These are phyloP conservation scores for Thalassarche chlororhynchos DNA, from an alignment of 2,113 vertebrate genomes.

Conservation along the genomic window DNA sequence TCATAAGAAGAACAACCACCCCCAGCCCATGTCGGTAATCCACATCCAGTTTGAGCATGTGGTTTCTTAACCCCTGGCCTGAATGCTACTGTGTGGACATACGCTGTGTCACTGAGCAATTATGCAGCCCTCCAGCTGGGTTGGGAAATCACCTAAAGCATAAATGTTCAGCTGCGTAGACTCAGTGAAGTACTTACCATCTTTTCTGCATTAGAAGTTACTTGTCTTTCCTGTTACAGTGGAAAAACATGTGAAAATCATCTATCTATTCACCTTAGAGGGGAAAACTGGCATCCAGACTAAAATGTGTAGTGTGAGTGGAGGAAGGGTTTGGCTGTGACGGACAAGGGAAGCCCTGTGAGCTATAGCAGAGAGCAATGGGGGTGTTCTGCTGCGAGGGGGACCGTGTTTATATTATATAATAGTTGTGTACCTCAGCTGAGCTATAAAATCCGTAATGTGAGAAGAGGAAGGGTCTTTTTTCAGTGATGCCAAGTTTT, in stretches of 20 bases:
- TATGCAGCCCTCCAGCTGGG: background rate
- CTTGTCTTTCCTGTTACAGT: background rate
- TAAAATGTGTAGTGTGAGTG: background rate
- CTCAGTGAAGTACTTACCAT: background rate
- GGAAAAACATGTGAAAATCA: background rate
- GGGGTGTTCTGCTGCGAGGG: background rate
- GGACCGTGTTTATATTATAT: accelerated
- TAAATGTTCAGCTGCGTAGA: background rate
- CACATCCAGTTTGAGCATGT: background rate
- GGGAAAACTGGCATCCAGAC: background rate
- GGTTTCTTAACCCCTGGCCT: background rate
- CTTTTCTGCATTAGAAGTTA: background rate
- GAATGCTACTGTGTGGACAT: background rate
- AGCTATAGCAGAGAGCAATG: background rate
- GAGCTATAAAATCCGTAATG: background rate
- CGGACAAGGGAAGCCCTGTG: background rate
- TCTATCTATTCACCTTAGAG: background rate
- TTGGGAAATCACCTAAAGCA: background rate
- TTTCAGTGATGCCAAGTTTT: background rate
- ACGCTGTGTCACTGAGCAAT: background rate
- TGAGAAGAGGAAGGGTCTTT: background rate
- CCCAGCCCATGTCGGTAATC: background rate
- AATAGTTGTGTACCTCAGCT: background rate
- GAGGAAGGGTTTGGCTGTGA: background rate
- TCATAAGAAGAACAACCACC: background rate